Evolutionary conservation across 2,888 invertebrate species (phyloP).

Genomic region (Rhagonycha fulva): DNA sequence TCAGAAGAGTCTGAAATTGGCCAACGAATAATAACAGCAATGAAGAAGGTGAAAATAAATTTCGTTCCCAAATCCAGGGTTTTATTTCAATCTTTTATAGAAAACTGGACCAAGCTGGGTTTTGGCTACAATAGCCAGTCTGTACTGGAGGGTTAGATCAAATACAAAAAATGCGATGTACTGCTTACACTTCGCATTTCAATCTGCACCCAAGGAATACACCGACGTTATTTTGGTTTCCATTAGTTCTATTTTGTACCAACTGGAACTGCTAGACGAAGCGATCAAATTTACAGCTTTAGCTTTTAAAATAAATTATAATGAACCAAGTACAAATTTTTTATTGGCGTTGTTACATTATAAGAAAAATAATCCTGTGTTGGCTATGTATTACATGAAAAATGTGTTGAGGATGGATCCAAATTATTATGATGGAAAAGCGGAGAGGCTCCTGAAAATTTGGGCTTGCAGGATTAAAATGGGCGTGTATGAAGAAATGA

Average conservation of each 20-base stretch:
- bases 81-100: slow-evolving; percentile 53
- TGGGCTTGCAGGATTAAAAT: slow-evolving; percentile 60
- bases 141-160: slow-evolving; percentile 78
- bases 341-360: slow-evolving; percentile 68
- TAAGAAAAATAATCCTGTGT: slow-evolving; percentile 64
- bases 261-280: slow-evolving; percentile 68
- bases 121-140: slow-evolving; percentile 70
- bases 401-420: slow-evolving; percentile 63
- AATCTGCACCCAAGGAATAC: slow-evolving; percentile 61
- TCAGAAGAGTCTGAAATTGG: slow-evolving; percentile 74
- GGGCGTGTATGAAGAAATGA: slow-evolving; percentile 42
- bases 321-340: slow-evolving; percentile 76
- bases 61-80: neutral
- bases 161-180: slow-evolving; percentile 70
- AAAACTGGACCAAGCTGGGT: slow-evolving; percentile 76
- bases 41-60: slow-evolving; percentile 61
- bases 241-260: slow-evolving; percentile 69
- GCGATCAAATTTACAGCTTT: slow-evolving; percentile 65
- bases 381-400: slow-evolving; percentile 66
- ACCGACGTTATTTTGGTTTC: slow-evolving; percentile 72
- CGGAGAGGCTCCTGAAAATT: slow-evolving; percentile 57
- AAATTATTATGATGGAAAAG: slow-evolving; percentile 57
- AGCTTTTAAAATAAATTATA: slow-evolving; percentile 64
- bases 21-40: slow-evolving; percentile 73
- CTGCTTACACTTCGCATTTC: slow-evolving; percentile 68